Base-by-base conservation (phyloP, 2,113 vertebrate genomes). In the Ahaetulla prasina region DNA sequence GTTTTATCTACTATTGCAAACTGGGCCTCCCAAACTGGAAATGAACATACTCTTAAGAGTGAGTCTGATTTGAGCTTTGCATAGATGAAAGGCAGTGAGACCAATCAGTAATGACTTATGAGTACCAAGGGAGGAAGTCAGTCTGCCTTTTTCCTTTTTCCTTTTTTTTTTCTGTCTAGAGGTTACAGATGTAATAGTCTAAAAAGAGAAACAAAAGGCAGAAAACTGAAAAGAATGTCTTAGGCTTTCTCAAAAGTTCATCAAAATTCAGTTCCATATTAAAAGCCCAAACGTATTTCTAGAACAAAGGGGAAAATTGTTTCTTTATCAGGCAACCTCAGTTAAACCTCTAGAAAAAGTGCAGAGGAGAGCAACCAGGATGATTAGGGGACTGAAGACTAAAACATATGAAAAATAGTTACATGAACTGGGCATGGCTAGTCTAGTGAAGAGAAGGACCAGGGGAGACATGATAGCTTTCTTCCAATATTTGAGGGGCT, bases 51-150 rank as follows among this genome's bases (percentile, higher is more conserved):
- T 95, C 93, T 90, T 16, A 50, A 68, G 94, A 57, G 3, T 90
- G 89, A 95, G 92, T 93, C 94, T 96, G 96, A 94, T 95, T 95
- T 92, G 95, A 94, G 93, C 93, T 96, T 88, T 94, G 93, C 92
- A 54, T 90, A 96, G 96, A 97, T 96, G 95, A 97, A 98, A 97
- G 96, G 93, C 93, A 12, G 92, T 94, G 91, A 91, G 92, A 94
- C 96, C 97, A 96, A 97, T 96, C 96, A 95, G 92, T 92, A 93
- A 94, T 95, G 96, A 97, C 97, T 98, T 97, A 96, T 63, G 92
- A 97, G 96, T 96, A 96, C 94, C 94, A 50, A 87, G 97, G 96
- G 96, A 98, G 97, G 97, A 98, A 98, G 95, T 95, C 95, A 93
- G 95, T 90, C 91, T 91, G 9, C 95, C 96, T 95, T 96, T 88